These are phyloP conservation scores for Gadopsis marmoratus DNA, from an alignment of 2,797 vertebrate species.

Conservation along the genomic window DNA sequence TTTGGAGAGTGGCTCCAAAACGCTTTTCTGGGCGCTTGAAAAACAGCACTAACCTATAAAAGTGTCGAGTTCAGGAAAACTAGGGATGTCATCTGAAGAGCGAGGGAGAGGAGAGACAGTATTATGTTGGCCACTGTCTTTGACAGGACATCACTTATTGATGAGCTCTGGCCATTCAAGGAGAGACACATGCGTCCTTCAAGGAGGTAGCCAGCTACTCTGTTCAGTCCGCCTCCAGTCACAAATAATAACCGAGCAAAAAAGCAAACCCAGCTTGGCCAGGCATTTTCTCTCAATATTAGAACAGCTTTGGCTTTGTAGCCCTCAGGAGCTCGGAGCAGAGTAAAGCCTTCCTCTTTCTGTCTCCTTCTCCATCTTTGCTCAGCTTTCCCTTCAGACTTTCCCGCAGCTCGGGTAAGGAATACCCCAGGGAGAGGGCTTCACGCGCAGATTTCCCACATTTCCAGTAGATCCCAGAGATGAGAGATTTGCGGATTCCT, in stretches of 20 bases:
- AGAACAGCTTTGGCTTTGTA: conserved; percentile 63
- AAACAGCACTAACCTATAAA: conserved; percentile 39
- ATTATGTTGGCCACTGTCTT: conserved; percentile 50
- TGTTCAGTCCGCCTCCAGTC: conserved; percentile 48
- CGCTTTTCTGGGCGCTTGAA: conserved; percentile 30
- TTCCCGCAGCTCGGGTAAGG: conserved; percentile 35
- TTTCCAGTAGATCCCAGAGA: conserved; percentile 72
- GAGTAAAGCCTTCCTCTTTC: conserved; percentile 59
- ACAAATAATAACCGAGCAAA: conserved; percentile 50
- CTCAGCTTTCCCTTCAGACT: conserved; percentile 60
- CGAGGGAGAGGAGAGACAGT: conserved; percentile 22
- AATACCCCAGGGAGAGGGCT: conserved; percentile 61
- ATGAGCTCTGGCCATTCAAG: conserved; percentile 78
- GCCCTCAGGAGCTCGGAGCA: conserved; percentile 54
- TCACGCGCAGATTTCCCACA: conserved; percentile 72
- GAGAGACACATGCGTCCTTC: conserved; percentile 75
- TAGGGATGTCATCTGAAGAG: conserved; percentile 38
- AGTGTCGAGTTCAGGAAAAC: conserved; percentile 42
- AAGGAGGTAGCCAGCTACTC: conserved; percentile 66
- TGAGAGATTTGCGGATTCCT: conserved; percentile 74
- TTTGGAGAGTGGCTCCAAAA: conserved; percentile 23
- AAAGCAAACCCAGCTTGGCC: conserved; percentile 41
- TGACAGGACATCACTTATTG: conserved; percentile 81
- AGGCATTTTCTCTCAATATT: conserved; percentile 67
- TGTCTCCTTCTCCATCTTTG: conserved; percentile 62